Base-by-base conservation (phyloP, 1,140 invertebrate species). In the Mamestra configurata region DNA sequence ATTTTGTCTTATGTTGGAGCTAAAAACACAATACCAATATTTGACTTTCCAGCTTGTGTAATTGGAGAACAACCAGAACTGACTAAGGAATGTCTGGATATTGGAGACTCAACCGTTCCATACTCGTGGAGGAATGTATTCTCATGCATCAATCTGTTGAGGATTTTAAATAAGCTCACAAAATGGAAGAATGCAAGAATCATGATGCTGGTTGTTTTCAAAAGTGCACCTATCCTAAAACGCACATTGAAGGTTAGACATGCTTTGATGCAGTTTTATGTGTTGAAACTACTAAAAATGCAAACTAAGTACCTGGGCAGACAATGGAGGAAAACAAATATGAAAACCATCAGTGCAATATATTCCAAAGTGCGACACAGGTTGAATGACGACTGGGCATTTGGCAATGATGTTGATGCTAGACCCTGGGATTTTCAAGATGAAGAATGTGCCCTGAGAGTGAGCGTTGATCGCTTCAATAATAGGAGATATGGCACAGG, bases 141-240 rank as follows among this genome's bases (percentile, higher is more conserved):
- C 95, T 98, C 99, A 1, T 99, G 99, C 90, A 99, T 99, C 64
- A 99, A 99, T 96, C 94, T 99, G 40, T 95, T 99, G 46, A 96
- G 99, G 87, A 98, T 99, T 88, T 96, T 99, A 24, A 99, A 99
- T 93, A 99, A 99, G 96, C 95, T 99, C 51, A 99, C 99, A 40
- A 99, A 99, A 94, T 99, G 99, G 98, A 99, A 99, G 94, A 99
- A 99, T 94, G 99, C 99, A 27, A 96, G 99, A 83, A 99, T 99
- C 35, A 99, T 99, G 99, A 99, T 99, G 99, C 95, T 99, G 61
- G 99, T 99, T 59, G 99, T 99, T 1, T 99, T 99, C 92, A 99
- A 99, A 95, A 99, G 99, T 64, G 99, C 99, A 7, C 99, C 99
- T 0, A 99, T 99, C 84, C 95, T 99, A 49, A 99, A 99, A 95